A percentile compares a stretch with the other conserved stretches of the same genome.
Conservation (phyloP, 2,113 vertebrate species). For the Eubucco bourcierii region DNA sequence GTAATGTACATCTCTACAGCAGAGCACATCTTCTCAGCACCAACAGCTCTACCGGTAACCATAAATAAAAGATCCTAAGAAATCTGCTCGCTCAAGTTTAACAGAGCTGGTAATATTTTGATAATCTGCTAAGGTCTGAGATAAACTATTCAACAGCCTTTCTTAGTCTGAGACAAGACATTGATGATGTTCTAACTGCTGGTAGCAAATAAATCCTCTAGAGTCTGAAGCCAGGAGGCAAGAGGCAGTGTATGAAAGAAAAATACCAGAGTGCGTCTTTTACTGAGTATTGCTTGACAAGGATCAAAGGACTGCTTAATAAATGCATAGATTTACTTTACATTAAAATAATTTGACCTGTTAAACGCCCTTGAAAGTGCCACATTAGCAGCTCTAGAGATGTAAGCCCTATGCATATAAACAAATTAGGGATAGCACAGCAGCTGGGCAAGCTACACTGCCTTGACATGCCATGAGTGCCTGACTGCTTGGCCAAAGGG, state of each 20-base stretch:
- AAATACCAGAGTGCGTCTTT: constrained; percentile 5
- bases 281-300: not conserved
- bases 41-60: not conserved
- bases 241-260: constrained; percentile 13
- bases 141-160: not conserved
- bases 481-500: constrained; percentile 6
- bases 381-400: constrained; percentile 20
- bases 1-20: not conserved
- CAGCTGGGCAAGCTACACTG: not conserved
- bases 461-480: not conserved
- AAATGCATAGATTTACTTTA: constrained; percentile 6
- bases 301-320: constrained; percentile 31
- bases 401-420: not conserved
- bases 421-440: not conserved
- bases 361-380: constrained; percentile 21
- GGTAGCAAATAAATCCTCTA: not conserved
- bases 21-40: not conserved
- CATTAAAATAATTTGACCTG: constrained; percentile 29
- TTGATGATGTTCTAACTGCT: not conserved
- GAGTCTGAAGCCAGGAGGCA: not conserved
- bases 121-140: not conserved
- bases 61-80: not conserved
- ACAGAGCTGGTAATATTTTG: not conserved
- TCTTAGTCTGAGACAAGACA: not conserved
- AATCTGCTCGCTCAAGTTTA: not conserved